A percentile compares a stretch with the other conserved stretches of the same genome.
Conservation (phyloP, 2,797 vertebrate genomes). For the Sebastes taczanowskii region DNA sequence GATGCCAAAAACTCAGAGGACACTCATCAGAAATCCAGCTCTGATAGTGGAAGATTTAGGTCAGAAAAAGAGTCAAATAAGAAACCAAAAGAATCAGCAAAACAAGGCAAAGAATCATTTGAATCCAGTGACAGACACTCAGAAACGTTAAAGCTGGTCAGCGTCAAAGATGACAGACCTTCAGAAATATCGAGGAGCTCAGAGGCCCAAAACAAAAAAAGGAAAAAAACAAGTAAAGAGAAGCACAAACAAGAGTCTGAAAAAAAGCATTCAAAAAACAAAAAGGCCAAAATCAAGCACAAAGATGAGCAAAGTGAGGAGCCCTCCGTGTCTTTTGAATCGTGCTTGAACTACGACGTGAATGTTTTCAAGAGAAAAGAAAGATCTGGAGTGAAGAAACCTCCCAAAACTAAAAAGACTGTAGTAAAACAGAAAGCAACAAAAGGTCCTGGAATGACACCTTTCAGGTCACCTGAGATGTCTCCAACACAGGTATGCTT, state of each 20-base stretch:
- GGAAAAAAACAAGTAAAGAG: constrained; percentile 31
- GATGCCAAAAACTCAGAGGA: constrained; percentile 32
- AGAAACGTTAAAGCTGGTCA: neutral
- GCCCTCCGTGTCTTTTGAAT: constrained; percentile 89
- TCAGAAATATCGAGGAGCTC: constrained; percentile 1
- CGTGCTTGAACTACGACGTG: constrained; percentile 86
- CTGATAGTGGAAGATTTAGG: constrained; percentile 7
- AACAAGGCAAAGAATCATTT: constrained; percentile 5
- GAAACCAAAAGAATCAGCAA: constrained; percentile 30
- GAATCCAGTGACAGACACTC: constrained; percentile 27
- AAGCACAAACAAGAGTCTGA: constrained; percentile 21
- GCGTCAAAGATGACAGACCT: constrained; percentile 11
- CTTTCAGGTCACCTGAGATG: constrained; percentile 5
- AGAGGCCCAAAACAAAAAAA: constrained; percentile 39
- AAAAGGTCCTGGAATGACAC: constrained; percentile 21
- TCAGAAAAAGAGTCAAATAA: constrained; percentile 33
- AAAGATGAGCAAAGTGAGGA: constrained; percentile 24
- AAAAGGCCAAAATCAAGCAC: constrained; percentile 44
- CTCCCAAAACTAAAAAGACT: constrained; percentile 46
- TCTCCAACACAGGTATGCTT: constrained; percentile 48
- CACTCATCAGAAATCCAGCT: constrained; percentile 35
- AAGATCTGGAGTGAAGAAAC: constrained; percentile 54
- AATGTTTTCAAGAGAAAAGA: constrained; percentile 71
- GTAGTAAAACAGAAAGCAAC: constrained; percentile 29
- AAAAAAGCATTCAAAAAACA: constrained; percentile 21